phyloP scores from a whole-genome alignment of 1,140 invertebrate species.

The Wiebesia pumilae region DNA sequence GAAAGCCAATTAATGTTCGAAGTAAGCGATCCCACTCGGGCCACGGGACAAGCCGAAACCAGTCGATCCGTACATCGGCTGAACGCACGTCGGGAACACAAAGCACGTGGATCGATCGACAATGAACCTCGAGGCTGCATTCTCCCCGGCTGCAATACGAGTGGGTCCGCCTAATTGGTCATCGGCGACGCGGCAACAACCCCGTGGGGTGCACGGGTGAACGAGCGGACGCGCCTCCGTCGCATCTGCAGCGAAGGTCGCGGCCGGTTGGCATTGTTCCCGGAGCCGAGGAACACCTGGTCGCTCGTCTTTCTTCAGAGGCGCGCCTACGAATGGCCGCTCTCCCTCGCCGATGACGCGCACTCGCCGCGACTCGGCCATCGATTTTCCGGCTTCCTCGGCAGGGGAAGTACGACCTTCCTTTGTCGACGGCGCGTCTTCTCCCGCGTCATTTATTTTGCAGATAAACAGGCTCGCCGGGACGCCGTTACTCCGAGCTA shows the following conservation, averaged over 20 bases:
- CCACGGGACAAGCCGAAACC: no score
- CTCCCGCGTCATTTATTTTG: slow-evolving; percentile 5
- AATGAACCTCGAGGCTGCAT: neutral
- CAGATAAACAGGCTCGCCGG: slow-evolving; percentile 29
- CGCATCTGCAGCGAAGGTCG: slow-evolving; percentile 32
- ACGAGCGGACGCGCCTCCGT: neutral
- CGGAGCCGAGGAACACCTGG: slow-evolving; percentile 1
- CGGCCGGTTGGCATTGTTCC: neutral
- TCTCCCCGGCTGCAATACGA: slow-evolving; percentile 1
- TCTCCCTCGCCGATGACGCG: neutral
- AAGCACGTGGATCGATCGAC: neutral
- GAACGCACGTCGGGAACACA: neutral
- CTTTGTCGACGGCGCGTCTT: neutral
- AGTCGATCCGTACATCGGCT: no score
- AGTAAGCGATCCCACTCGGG: no score
- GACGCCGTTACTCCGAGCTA: neutral
- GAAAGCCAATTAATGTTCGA: no score
- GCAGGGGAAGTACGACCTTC: slow-evolving; percentile 21
- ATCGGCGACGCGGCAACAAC: neutral
- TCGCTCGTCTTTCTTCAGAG: neutral
- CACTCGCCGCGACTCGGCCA: neutral
- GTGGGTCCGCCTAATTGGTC: slow-evolving; percentile 8
- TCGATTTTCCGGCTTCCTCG: slow-evolving; percentile 24
- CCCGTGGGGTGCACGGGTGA: no score
- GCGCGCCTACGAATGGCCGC: neutral